A percentile compares a stretch with the other conserved stretches of the same genome.
Evolutionary conservation across 1,140 invertebrate genomes (phyloP).

Genomic region (Musca domestica): DNA sequence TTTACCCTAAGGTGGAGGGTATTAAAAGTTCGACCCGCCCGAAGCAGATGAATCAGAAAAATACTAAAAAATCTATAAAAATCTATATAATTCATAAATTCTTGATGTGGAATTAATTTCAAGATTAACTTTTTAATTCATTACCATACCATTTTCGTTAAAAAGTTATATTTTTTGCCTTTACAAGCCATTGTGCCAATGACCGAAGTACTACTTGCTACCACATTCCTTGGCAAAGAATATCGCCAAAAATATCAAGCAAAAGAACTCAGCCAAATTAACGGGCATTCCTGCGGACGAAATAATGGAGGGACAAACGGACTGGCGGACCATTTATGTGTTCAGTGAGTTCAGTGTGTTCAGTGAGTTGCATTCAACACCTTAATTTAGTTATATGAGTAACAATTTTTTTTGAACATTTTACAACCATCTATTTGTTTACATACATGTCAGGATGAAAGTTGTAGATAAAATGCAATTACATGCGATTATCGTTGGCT

Average conservation of each 20-base stretch:
- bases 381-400: slow-evolving; percentile 15
- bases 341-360: slow-evolving; percentile 22
- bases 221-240: background rate
- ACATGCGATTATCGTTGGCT: slow-evolving; percentile 49
- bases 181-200: slow-evolving; percentile 10
- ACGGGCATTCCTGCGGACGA: background rate
- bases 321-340: slow-evolving; percentile 5
- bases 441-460: slow-evolving; percentile 48
- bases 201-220: background rate
- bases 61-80: too few species aligned
- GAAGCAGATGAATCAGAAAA: too few species aligned
- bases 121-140: too few species aligned
- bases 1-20: too few species aligned
- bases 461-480: slow-evolving; percentile 53
- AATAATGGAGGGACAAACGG: background rate
- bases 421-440: slow-evolving; percentile 20
- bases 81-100: too few species aligned
- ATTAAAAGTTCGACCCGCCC: too few species aligned
- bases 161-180: too few species aligned
- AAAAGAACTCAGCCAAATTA: slow-evolving; percentile 26
- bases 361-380: slow-evolving; percentile 22
- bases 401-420: slow-evolving; percentile 8
- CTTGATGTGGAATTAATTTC: too few species aligned
- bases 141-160: too few species aligned
- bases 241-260: slow-evolving; percentile 35